Percentiles rank a stretch among this genome's conserved stretches.
Conservation (phyloP, 1,140 invertebrate genomes). For the Augochlora pura region DNA sequence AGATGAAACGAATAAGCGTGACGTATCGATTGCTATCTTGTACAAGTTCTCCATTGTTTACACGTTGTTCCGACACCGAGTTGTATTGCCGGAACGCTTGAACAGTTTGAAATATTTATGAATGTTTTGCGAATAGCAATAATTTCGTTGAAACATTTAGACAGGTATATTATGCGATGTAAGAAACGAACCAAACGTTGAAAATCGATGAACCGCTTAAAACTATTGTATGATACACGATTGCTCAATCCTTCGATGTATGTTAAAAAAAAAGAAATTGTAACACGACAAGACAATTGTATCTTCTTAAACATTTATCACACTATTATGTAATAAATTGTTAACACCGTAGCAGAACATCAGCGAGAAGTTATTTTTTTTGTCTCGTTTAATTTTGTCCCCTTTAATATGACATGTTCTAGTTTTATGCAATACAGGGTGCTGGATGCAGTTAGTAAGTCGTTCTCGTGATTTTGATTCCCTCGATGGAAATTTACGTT, state of each 20-base stretch:
- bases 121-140: not conserved
- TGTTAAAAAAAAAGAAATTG: constrained; percentile 50
- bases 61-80: not conserved
- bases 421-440: too few species aligned
- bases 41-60: constrained; percentile 37
- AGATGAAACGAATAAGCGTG: not conserved
- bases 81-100: not conserved
- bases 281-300: constrained; percentile 52
- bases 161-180: not conserved
- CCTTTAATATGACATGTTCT: too few species aligned
- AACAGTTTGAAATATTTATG: constrained; percentile 9
- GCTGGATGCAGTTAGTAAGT: too few species aligned
- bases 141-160: not conserved
- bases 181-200: constrained; percentile 29
- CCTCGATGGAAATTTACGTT: too few species aligned
- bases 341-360: constrained; percentile 58
- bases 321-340: constrained; percentile 69
- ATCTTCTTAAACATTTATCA: constrained; percentile 71
- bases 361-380: constrained; percentile 12
- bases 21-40: constrained; percentile 31
- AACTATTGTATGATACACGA: constrained; percentile 49
- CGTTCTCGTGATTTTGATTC: too few species aligned
- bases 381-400: not conserved
- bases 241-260: constrained; percentile 67
- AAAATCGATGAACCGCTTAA: constrained; percentile 48